Evolutionary conservation across 2,888 invertebrate species (phyloP).

Genomic region (Lasioglossum pauxillum): DNA sequence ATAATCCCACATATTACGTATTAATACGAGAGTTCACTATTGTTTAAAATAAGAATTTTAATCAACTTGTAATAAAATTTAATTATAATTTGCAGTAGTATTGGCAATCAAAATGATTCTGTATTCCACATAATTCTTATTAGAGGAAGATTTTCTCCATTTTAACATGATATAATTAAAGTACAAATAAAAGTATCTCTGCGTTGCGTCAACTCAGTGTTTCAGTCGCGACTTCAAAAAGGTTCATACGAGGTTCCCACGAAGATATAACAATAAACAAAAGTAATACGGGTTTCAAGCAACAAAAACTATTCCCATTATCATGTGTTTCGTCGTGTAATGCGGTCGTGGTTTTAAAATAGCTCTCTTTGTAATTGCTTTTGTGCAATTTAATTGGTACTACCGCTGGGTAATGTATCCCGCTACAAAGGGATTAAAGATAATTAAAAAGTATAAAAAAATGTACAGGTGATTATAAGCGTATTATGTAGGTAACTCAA

Average conservation of each 20-base stretch:
- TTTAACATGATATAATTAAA: too few species aligned
- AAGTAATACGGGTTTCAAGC: neutral
- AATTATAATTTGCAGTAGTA: neutral
- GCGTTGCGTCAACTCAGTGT: neutral
- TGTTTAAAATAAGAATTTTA: neutral
- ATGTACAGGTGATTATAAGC: constrained; percentile 3
- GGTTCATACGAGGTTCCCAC: neutral
- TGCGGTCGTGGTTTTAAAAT: constrained; percentile 24
- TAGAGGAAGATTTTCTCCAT: neutral
- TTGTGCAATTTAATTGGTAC: constrained; percentile 35
- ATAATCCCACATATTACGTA: too few species aligned
- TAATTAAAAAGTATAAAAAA: constrained; percentile 39
- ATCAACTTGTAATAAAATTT: neutral
- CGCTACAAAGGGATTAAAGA: constrained; percentile 33
- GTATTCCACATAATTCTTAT: neutral
- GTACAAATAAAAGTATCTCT: too few species aligned
- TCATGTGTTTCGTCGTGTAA: constrained; percentile 26
- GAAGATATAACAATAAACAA: neutral
- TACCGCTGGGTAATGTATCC: constrained; percentile 21
- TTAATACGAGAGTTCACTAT: neutral
- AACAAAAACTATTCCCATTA: constrained; percentile 26
- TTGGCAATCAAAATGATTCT: neutral
- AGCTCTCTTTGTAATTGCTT: constrained; percentile 45
- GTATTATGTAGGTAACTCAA: neutral
- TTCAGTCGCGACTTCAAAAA: neutral